These are phyloP conservation scores for Parauchenoglanis punctatus DNA, from an alignment of 2,797 vertebrate species.

Conservation along the genomic window DNA sequence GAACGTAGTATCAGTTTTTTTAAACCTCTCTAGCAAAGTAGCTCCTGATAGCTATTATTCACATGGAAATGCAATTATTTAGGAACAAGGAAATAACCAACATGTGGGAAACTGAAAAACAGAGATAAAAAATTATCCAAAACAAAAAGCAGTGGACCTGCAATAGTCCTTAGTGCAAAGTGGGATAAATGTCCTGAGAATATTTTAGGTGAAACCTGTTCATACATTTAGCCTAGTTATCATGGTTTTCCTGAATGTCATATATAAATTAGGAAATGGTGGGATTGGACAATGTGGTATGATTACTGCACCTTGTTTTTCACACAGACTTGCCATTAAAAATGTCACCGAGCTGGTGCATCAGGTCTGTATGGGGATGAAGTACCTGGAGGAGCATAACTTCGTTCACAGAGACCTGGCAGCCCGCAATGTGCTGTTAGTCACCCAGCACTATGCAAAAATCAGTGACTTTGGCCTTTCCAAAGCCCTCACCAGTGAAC, in stretches of 20 bases:
- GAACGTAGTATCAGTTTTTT: neutral
- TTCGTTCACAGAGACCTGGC: slow-evolving; percentile 96
- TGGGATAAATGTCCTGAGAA: neutral
- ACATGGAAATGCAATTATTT: neutral
- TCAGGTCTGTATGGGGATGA: slow-evolving; percentile 98
- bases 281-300: neutral
- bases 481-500: slow-evolving; percentile 88
- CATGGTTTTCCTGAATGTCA: neutral
- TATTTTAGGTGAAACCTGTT: neutral
- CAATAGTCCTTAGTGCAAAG: neutral
- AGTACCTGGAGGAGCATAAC: slow-evolving; percentile 93
- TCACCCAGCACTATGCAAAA: slow-evolving; percentile 97
- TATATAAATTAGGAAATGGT: neutral
- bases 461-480: slow-evolving; percentile 98
- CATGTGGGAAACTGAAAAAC: neutral
- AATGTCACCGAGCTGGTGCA: slow-evolving; percentile 96
- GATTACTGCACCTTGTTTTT: slow-evolving; percentile 8
- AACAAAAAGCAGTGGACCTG: neutral
- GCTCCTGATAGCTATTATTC: neutral
- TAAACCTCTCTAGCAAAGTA: neutral
- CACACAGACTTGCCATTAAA: slow-evolving; percentile 80
- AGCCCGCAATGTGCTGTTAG: slow-evolving; percentile 92
- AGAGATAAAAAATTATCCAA: neutral
- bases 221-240: neutral
- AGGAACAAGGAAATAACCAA: neutral